phyloP scores from a whole-genome alignment of 2,888 invertebrate genomes.

The Lumbricus terrestris region DNA sequence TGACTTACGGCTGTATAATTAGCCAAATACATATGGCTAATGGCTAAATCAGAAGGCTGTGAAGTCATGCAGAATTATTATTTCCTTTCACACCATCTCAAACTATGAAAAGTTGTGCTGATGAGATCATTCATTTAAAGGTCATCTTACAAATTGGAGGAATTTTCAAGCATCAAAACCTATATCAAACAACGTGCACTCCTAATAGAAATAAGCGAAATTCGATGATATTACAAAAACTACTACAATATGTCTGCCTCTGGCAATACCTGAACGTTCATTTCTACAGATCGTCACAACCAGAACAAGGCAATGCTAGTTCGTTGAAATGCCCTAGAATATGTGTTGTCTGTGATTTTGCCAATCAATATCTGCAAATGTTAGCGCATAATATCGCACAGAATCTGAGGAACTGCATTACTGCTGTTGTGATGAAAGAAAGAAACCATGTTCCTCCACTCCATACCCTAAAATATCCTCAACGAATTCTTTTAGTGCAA shows the following conservation, averaged over 20 bases:
- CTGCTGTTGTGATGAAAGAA: not conserved
- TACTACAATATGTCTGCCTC: not conserved
- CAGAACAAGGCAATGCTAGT: not conserved
- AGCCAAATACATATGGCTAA: not conserved
- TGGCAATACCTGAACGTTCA: not conserved
- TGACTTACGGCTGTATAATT: not conserved
- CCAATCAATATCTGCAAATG: conserved; percentile 3
- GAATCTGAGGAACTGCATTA: not conserved
- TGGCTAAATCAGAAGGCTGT: not conserved
- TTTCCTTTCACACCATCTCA: not conserved
- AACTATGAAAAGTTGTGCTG: not conserved
- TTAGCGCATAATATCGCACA: not conserved
- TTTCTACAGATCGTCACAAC: not conserved
- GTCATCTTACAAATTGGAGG: not conserved
- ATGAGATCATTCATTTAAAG: not conserved
- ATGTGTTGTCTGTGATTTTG: not conserved
- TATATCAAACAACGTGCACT: not conserved
- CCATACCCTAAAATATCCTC: not conserved
- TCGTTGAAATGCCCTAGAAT: not conserved
- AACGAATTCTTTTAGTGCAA: not conserved
- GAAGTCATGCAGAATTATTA: not conserved
- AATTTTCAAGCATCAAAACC: not conserved
- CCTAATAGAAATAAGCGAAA: not conserved
- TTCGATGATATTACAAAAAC: not conserved
- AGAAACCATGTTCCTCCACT: not conserved